Percentiles rank a stretch among this genome's conserved stretches.
Conservation (phyloP, 1,140 invertebrate genomes). For the Bombus impatiens region DNA sequence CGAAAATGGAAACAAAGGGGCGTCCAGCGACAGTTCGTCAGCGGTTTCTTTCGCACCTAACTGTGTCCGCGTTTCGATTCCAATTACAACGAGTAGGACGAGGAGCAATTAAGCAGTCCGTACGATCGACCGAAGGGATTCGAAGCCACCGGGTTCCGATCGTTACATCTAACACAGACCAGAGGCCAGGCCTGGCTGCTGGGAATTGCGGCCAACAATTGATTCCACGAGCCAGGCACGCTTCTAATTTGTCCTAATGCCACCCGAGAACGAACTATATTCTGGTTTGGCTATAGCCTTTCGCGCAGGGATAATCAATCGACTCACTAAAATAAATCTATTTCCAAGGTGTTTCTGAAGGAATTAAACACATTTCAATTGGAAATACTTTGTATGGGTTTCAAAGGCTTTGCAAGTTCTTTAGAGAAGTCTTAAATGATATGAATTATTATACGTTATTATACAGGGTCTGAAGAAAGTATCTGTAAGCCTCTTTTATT, state of each 20-base stretch:
- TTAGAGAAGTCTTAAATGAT: too few species aligned
- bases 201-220: constrained; percentile 62
- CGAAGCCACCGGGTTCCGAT: constrained; percentile 23
- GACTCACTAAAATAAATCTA: background rate
- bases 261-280: constrained; percentile 4
- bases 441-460: too few species aligned
- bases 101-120: constrained; percentile 57
- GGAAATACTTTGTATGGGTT: too few species aligned
- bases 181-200: constrained; percentile 11
- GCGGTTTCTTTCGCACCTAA: constrained; percentile 14
- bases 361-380: too few species aligned
- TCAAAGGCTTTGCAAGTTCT: too few species aligned
- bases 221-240: constrained; percentile 41
- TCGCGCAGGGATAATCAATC: constrained; percentile 29
- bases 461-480: too few species aligned
- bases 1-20: background rate
- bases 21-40: background rate
- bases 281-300: constrained; percentile 16
- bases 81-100: constrained; percentile 45
- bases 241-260: constrained; percentile 57
- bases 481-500: too few species aligned
- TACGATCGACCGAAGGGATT: constrained; percentile 47
- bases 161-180: constrained; percentile 32
- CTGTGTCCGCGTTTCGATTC: constrained; percentile 27
- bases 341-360: too few species aligned